These are phyloP conservation scores for Busseola fusca DNA, from an alignment of 2,888 invertebrate species.

Conservation along the genomic window DNA sequence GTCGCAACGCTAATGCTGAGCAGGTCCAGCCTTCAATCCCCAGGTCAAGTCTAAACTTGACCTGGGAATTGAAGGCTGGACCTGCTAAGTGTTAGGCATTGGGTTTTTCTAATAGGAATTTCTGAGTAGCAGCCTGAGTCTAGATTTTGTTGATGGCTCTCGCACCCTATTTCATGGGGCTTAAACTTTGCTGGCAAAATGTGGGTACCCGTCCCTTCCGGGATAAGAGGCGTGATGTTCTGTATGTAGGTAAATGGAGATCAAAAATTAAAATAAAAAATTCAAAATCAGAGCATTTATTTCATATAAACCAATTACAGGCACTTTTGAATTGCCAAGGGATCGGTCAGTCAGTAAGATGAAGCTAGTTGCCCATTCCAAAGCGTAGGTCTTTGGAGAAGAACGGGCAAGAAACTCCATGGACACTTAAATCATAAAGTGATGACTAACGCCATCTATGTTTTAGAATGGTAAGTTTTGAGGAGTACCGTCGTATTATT, in stretches of 20 bases:
- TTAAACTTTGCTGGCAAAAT: too few relatives aligned
- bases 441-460: conserved; percentile 48
- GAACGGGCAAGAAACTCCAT: too few relatives aligned
- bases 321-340: too few relatives aligned
- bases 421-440: too few relatives aligned
- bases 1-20: background rate
- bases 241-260: background rate
- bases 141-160: background rate
- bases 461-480: conserved; percentile 8
- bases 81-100: background rate
- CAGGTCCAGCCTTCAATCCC: background rate
- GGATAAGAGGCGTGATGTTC: background rate
- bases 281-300: too few relatives aligned
- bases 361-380: too few relatives aligned
- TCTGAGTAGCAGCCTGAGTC: background rate
- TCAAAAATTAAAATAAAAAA: too few relatives aligned
- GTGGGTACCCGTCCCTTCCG: background rate
- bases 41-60: too few relatives aligned
- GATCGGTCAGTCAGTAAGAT: too few relatives aligned
- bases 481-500: background rate
- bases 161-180: background rate
- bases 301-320: too few relatives aligned
- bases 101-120: background rate
- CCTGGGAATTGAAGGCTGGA: too few relatives aligned
- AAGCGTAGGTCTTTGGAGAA: too few relatives aligned